Conservation (phyloP, 2,113 vertebrate species). For the Chloroceryle aenea region DNA sequence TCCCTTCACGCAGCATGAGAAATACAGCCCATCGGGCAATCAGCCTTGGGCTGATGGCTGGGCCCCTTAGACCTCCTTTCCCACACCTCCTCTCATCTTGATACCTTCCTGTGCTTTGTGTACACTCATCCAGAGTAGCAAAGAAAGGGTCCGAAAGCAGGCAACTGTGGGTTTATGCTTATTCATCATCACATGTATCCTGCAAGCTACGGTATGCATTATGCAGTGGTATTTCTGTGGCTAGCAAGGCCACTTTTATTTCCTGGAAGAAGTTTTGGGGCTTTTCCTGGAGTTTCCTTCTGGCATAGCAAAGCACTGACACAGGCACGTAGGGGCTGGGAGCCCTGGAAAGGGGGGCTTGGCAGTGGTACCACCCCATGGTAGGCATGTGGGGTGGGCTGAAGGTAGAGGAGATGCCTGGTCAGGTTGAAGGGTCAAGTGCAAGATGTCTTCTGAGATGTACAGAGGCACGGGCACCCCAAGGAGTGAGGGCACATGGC, state of each 20-base stretch:
- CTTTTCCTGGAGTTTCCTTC: not conserved
- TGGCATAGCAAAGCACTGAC: accelerated
- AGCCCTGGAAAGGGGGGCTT: accelerated
- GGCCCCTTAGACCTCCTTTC: not conserved
- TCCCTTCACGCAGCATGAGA: accelerated
- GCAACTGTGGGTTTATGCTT: not conserved
- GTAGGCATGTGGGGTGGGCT: accelerated
- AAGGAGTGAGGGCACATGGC: accelerated
- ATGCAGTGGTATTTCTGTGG: not conserved
- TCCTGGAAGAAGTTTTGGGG: not conserved
- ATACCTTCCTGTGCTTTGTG: not conserved
- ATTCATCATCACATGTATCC: conserved; percentile 31
- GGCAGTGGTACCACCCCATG: accelerated
- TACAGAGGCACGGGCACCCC: not conserved
- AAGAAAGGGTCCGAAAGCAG: not conserved
- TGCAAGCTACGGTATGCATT: accelerated
- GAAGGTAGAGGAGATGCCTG: not conserved
- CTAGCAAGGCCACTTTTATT: not conserved
- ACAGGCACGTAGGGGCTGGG: accelerated
- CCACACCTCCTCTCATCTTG: not conserved
- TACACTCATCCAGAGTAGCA: not conserved
- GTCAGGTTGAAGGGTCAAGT: not conserved
- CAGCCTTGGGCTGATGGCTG: accelerated
- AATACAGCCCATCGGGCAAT: not conserved
- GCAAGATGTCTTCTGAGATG: accelerated